Evolutionary conservation across 2,888 invertebrate species (phyloP).

Genomic region (Ennomos quercinarius): DNA sequence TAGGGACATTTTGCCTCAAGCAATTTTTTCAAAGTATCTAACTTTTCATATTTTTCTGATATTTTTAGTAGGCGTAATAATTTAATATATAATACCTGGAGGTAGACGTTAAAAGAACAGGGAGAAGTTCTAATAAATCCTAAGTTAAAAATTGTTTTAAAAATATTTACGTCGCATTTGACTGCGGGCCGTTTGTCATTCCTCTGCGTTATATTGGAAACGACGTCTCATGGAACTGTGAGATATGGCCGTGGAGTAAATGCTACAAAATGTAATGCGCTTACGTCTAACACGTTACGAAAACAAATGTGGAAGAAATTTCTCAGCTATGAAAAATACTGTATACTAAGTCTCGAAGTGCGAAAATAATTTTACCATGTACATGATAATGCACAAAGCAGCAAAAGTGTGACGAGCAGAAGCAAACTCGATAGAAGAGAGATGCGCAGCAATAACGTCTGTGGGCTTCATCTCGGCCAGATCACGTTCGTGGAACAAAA

Average conservation of each 20-base stretch:
- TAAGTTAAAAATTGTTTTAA: conserved; percentile 42
- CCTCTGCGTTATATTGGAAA: conserved; percentile 66
- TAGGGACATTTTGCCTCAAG: conserved; percentile 41
- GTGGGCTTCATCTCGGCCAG: conserved; percentile 77
- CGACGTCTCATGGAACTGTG: conserved; percentile 63
- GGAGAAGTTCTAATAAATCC: conserved; percentile 29
- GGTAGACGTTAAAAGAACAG: conserved; percentile 15
- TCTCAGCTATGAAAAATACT: conserved; percentile 51
- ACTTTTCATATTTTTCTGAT: conserved; percentile 24
- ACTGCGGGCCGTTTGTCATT: conserved; percentile 67
- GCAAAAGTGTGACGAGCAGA: conserved; percentile 67
- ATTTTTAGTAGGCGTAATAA: conserved; percentile 32
- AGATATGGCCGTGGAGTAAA: conserved; percentile 65
- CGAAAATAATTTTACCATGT: conserved; percentile 62
- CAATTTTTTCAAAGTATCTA: conserved; percentile 32
- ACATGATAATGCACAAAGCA: conserved; percentile 61
- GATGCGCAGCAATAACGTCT: conserved; percentile 73
- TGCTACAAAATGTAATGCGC: conserved; percentile 68
- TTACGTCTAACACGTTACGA: conserved; percentile 63
- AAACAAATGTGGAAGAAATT: conserved; percentile 66
- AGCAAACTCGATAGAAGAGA: conserved; percentile 74
- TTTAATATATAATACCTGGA: conserved; percentile 35
- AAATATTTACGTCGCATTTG: conserved; percentile 60
- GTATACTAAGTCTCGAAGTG: conserved; percentile 46
- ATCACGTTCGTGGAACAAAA: conserved; percentile 83